Conservation (phyloP, 1,140 invertebrate species). For the Drosophila ogumai region DNA sequence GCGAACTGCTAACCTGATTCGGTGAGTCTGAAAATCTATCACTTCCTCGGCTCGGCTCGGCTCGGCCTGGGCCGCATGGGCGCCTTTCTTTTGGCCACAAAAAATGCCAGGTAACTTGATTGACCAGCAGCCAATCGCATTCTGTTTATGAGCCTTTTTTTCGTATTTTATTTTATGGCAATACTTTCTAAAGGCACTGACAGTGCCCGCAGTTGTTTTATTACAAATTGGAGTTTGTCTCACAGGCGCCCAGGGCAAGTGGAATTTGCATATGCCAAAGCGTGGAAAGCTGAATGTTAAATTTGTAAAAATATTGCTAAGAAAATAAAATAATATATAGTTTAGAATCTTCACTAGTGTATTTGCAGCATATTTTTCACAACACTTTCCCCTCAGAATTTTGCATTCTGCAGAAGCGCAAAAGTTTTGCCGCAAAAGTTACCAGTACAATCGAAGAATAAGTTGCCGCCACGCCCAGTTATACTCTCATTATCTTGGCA, state of each 20-base stretch:
- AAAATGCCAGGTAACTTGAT: constrained; percentile 52
- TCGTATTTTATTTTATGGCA: constrained; percentile 8
- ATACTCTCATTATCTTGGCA: constrained; percentile 57
- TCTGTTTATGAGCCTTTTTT: constrained; percentile 23
- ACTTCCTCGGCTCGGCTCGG: constrained; percentile 29
- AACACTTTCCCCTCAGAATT: constrained; percentile 13
- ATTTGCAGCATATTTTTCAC: constrained; percentile 3
- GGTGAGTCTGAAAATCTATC: constrained; percentile 68
- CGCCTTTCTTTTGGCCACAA: constrained; percentile 67
- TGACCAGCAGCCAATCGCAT: constrained; percentile 53
- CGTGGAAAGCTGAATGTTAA: too few relatives aligned
- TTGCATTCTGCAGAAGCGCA: constrained; percentile 25
- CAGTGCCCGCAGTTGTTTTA: constrained; percentile 64
- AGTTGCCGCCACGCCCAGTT: constrained; percentile 56
- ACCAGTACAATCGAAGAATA: constrained; percentile 44
- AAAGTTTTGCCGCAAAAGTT: constrained; percentile 50
- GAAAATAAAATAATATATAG: background rate
- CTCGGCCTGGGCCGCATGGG: constrained; percentile 47
- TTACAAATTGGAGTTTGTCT: constrained; percentile 73
- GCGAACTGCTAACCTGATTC: constrained; percentile 69
- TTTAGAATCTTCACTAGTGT: background rate
- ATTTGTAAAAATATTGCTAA: background rate
- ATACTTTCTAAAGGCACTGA: constrained; percentile 65
- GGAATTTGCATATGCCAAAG: constrained; percentile 10
- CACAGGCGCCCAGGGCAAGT: constrained; percentile 29